These are phyloP conservation scores for Pocillopora grandis DNA, from an alignment of 92 coral and sea anemone genomes.

Conservation along the genomic window DNA sequence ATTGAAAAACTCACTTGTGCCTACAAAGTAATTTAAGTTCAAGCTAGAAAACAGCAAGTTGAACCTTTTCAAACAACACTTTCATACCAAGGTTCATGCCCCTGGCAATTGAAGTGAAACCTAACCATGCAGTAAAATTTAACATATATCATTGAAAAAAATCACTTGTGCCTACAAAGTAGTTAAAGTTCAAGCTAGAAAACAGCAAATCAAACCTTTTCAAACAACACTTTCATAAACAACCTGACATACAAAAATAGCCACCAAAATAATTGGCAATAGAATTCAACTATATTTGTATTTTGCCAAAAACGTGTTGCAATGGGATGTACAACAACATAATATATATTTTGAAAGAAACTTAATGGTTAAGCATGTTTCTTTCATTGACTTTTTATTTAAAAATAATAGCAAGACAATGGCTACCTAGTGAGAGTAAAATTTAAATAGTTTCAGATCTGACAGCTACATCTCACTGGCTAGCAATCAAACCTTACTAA, in stretches of 20 bases:
- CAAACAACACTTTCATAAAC: neutral
- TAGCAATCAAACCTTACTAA: too few relatives aligned
- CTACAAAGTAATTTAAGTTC: neutral
- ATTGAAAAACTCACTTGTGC: neutral
- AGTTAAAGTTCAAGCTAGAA: neutral
- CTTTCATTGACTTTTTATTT: too few relatives aligned
- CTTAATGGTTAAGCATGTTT: too few relatives aligned
- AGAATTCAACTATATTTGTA: neutral
- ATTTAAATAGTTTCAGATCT: neutral
- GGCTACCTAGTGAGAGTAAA: neutral
- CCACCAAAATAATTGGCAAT: neutral
- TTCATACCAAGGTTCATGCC: neutral
- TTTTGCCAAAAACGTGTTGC: neutral
- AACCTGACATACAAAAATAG: constrained; percentile 8
- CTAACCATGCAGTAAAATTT: too few relatives aligned
- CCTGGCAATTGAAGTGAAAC: too few relatives aligned
- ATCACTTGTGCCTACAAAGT: neutral
- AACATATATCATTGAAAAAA: too few relatives aligned
- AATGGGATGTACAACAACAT: neutral
- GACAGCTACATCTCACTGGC: neutral
- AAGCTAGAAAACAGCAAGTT: neutral
- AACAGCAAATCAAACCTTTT: neutral
- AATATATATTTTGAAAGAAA: neutral
- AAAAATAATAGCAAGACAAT: too few relatives aligned
- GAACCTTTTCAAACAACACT: neutral